Base-by-base conservation (phyloP, 2,888 invertebrate species). In the Cremastinae sp. region DNA sequence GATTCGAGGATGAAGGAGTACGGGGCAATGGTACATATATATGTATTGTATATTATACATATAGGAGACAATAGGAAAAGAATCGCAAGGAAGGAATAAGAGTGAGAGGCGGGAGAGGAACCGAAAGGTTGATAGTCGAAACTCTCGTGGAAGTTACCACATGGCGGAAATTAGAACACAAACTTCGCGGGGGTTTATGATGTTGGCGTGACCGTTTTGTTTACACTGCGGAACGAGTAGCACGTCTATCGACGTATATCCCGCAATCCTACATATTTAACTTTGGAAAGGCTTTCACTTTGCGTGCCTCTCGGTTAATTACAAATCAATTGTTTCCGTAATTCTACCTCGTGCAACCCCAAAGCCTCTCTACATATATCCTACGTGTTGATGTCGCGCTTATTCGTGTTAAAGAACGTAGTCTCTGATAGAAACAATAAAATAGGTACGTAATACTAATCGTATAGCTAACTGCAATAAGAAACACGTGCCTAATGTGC, bases 131-230 rank as follows among this genome's bases (percentile, higher is more conserved):
- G 49, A 28, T 37, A 28, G 55, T 28, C 47, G 64, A 64, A 66
- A 73, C n/a, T n/a, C 75, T 73, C 69, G 69, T 58, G 76, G 58
- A 76, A 73, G 76, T 73, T 76, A 72, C 75, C 72, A 72, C 68
- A 72, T 68, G 64, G 80, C 82, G 83, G 84, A 84, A 85, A 86
- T 86, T 86, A 84, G 83, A 86, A 80, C 83, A 79, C 81, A 75
- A 83, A 81, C 78, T 84, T 83, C 74, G 77, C 76, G 79, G 71
- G 66, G 81, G 83, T 84, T 83, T 84, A 84, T 82, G 84, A 82
- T 79, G 80, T 82, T 82, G 82, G 79, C 83, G 82, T 83, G 84
- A 82, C 78, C 78, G 80, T 84, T 84, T 82, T 85, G 83, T 85
- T 85, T 84, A 80, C 81, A 82, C 78, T 79, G 68, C 47, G 59